Base-by-base conservation (phyloP, 2,888 invertebrate genomes). In the Erpobdella octoculata region DNA sequence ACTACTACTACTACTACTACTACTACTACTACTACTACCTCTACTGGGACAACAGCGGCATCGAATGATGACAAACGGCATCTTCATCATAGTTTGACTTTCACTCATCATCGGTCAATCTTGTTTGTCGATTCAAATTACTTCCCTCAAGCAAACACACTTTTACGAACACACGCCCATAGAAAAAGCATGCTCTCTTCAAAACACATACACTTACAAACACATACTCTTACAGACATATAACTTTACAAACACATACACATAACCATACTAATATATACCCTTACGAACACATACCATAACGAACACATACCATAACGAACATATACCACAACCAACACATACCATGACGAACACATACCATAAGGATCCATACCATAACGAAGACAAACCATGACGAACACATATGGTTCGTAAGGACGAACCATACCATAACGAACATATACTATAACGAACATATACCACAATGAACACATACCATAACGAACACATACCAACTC, bases 1-100 rank as follows among this genome's bases (percentile, higher is more conserved):
- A 59, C 61, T 59, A 59, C 61, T 59, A 59, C 61, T 59, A 59
- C 61, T 59, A 59, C 61, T 59, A 59, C 61, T 59, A 59, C 61
- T 59, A 59, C 61, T 59, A 59, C 61, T 59, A 59, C 61, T 59
- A 59, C 61, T 59, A 59, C 61, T 59, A 59, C 28, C n/a, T n/a
- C n/a, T n/a, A n/a, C n/a, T n/a, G n/a, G n/a, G n/a, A n/a, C n/a
- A n/a, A n/a, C n/a, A n/a, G n/a, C n/a, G n/a, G n/a, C n/a, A n/a
- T n/a, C n/a, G n/a, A n/a, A n/a, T n/a, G n/a, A n/a, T n/a, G n/a
- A n/a, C n/a, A n/a, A n/a, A n/a, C n/a, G n/a, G n/a, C n/a, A n/a
- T n/a, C n/a, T n/a, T n/a, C n/a, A n/a, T n/a, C n/a, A n/a, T n/a
- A n/a, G n/a, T n/a, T n/a, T n/a, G n/a, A n/a, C n/a, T n/a, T n/a